Conservation (phyloP, 2,888 invertebrate genomes). For the Parnassius mnemosyne region DNA sequence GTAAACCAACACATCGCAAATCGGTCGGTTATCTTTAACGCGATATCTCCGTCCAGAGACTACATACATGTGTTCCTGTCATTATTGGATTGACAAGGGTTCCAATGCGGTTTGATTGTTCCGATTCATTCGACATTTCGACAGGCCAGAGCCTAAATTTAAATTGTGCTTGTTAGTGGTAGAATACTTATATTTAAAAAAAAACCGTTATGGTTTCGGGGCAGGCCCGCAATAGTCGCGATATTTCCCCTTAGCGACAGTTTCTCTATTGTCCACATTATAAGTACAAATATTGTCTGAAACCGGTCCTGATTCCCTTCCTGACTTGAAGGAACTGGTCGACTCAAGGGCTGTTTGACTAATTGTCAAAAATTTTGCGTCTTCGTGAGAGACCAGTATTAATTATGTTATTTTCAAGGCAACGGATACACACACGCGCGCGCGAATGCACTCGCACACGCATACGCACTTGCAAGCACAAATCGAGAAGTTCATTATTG, state of each 20-base stretch:
- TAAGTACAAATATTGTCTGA: constrained; percentile 44
- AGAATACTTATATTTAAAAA: constrained; percentile 20
- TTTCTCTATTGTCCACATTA: constrained; percentile 49
- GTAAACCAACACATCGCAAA: constrained; percentile 30
- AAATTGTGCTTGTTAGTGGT: constrained; percentile 52
- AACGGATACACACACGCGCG: neutral
- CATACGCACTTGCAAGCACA: too few relatives aligned
- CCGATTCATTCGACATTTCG: constrained; percentile 52
- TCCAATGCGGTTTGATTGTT: constrained; percentile 48
- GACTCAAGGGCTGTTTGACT: constrained; percentile 40
- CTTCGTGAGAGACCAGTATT: constrained; percentile 11
- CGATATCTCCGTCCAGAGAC: constrained; percentile 33
- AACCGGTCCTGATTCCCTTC: constrained; percentile 50
- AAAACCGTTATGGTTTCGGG: constrained; percentile 38
- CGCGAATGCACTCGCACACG: too few relatives aligned
- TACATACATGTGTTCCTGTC: constrained; percentile 42
- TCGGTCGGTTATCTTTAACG: constrained; percentile 35
- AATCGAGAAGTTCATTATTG: too few relatives aligned
- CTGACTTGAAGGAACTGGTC: constrained; percentile 45
- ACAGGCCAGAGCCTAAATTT: constrained; percentile 42
- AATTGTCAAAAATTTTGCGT: constrained; percentile 43
- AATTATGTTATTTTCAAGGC: constrained; percentile 4
- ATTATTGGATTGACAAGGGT: constrained; percentile 63
- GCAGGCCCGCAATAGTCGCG: constrained; percentile 46
- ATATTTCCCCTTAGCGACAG: constrained; percentile 59